phyloP scores from a whole-genome alignment of 2,888 invertebrate species.

The Rhagonycha fulva region DNA sequence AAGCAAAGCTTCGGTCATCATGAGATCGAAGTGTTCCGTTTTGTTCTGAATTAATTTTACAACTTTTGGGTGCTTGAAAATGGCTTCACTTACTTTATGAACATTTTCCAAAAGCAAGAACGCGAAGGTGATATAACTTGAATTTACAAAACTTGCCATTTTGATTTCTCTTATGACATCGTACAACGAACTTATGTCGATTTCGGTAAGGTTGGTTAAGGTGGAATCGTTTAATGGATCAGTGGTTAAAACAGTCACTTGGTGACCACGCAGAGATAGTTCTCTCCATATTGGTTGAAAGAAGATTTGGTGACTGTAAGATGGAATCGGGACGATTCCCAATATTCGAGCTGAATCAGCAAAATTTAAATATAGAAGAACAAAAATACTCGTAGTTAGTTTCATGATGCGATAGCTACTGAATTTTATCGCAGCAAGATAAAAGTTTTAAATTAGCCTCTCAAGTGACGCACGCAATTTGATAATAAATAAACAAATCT shows the following conservation, averaged over 20 bases:
- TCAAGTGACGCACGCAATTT: too few relatives aligned
- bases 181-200: slow-evolving; percentile 50
- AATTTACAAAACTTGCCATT: background rate
- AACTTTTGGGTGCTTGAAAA: slow-evolving; percentile 38
- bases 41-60: slow-evolving; percentile 43
- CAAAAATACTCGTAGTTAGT: background rate
- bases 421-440: background rate
- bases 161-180: background rate
- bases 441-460: background rate
- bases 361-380: background rate
- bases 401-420: background rate
- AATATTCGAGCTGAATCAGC: slow-evolving; percentile 50
- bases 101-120: background rate
- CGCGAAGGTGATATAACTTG: background rate
- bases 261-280: slow-evolving; percentile 56
- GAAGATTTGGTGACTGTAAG: slow-evolving; percentile 57
- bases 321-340: slow-evolving; percentile 52
- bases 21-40: slow-evolving; percentile 44
- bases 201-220: slow-evolving; percentile 51
- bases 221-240: slow-evolving; percentile 51
- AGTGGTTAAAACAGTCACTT: slow-evolving; percentile 55
- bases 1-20: slow-evolving; percentile 45
- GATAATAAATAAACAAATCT: too few relatives aligned
- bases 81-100: background rate
- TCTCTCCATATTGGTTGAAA: slow-evolving; percentile 55